phyloP scores from a whole-genome alignment of 2,797 vertebrate species.

The Fratercula arctica region DNA sequence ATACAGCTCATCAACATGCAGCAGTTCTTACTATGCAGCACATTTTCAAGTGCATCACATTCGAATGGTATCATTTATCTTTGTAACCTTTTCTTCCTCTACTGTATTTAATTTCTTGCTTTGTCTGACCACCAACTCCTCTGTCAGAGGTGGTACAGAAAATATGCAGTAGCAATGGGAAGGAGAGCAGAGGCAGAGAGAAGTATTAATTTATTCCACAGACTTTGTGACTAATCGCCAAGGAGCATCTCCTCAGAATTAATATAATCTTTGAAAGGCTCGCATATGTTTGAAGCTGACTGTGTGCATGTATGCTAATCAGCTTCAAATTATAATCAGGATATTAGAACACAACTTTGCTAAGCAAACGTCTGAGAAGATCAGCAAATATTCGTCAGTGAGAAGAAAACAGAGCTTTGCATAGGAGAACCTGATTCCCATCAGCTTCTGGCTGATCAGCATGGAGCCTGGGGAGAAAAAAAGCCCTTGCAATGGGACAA shows the following conservation, averaged over 20 bases:
- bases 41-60: neutral
- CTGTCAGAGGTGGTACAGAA: neutral
- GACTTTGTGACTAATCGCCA: neutral
- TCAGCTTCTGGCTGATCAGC: neutral
- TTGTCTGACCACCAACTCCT: neutral
- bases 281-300: slow-evolving; percentile 1
- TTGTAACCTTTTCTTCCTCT: neutral
- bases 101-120: neutral
- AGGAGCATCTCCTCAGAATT: slow-evolving; percentile 22
- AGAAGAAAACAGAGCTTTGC: neutral
- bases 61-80: slow-evolving; percentile 5
- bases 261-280: slow-evolving; percentile 21
- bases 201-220: neutral
- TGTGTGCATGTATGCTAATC: neutral
- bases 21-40: neutral
- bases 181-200: neutral
- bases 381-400: neutral
- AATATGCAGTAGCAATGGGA: neutral
- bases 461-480: neutral
- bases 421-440: neutral
- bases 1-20: neutral
- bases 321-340: slow-evolving; percentile 30
- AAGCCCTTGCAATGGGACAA: neutral
- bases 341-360: slow-evolving; percentile 1
- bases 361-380: neutral